Percentiles rank a stretch among this genome's conserved stretches.
These are phyloP conservation scores for Thamnophis elegans DNA, from an alignment of 2,797 vertebrate species.

Conservation along the genomic window DNA sequence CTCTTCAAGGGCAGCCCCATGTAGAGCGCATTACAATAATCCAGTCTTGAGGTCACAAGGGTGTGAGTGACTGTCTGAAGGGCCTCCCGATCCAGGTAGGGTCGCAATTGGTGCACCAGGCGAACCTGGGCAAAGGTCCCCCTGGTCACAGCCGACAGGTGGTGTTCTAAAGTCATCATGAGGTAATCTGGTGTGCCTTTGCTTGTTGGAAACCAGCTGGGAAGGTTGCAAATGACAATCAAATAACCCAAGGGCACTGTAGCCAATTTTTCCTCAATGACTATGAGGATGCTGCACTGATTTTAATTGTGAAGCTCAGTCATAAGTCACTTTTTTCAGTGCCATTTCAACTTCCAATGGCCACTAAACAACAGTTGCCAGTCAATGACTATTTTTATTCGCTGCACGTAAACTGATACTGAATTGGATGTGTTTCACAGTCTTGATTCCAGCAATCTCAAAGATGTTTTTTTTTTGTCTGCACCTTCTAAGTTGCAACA, in stretches of 20 bases:
- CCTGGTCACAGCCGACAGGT: too few relatives aligned
- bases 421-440: not conserved
- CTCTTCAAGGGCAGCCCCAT: too few relatives aligned
- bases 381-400: not conserved
- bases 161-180: too few relatives aligned
- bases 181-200: not conserved
- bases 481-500: constrained; percentile 28
- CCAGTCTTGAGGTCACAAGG: too few relatives aligned
- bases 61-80: too few relatives aligned
- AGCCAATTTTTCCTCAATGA: not conserved
- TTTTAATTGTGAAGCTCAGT: not conserved
- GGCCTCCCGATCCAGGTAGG: too few relatives aligned
- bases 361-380: not conserved
- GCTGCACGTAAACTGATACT: not conserved
- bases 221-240: not conserved
- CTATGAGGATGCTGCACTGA: not conserved
- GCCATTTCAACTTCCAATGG: not conserved
- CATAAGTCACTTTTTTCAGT: not conserved
- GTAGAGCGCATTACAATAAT: too few relatives aligned
- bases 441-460: not conserved
- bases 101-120: too few relatives aligned
- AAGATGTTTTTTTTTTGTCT: constrained; percentile 40
- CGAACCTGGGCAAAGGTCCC: too few relatives aligned
- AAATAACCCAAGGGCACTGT: not conserved
- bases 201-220: not conserved